Conservation (phyloP, 2,888 invertebrate species). For the Leucophenga montana region DNA sequence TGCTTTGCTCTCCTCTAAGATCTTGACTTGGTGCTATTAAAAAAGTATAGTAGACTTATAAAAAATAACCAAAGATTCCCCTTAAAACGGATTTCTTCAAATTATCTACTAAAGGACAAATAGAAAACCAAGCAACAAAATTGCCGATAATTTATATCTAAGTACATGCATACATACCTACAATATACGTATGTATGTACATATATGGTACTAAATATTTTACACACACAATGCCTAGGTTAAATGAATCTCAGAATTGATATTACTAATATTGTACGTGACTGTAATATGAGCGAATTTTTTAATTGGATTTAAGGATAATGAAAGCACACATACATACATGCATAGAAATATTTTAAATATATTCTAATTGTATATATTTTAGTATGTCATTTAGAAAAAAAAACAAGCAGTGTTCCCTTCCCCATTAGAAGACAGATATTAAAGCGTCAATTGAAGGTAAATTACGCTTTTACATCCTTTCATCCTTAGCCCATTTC, state of each 20-base stretch:
- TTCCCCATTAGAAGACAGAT: too few species aligned
- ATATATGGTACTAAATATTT: constrained; percentile 5
- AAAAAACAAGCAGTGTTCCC: too few species aligned
- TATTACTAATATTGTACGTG: constrained; percentile 18
- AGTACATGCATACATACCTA: background rate
- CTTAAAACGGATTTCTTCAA: constrained; percentile 50
- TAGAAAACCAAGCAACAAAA: background rate
- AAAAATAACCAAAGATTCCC: constrained; percentile 61
- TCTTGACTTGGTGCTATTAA: constrained; percentile 5
- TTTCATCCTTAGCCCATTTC: too few species aligned
- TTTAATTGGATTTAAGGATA: constrained; percentile 9
- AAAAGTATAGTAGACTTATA: constrained; percentile 37
- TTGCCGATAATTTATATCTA: background rate
- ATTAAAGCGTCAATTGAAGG: too few species aligned
- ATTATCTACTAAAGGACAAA: too few species aligned
- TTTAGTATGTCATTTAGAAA: too few species aligned
- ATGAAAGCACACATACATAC: constrained; percentile 19
- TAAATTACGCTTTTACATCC: too few species aligned
- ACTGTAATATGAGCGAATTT: constrained; percentile 30
- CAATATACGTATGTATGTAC: too few species aligned
- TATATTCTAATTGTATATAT: too few species aligned
- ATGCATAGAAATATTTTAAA: background rate
- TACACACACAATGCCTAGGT: constrained; percentile 25
- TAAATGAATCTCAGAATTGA: constrained; percentile 30
- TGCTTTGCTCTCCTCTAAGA: background rate